Evolutionary conservation across 2,888 invertebrate genomes (phyloP).

Genomic region (Homarus gammarus): DNA sequence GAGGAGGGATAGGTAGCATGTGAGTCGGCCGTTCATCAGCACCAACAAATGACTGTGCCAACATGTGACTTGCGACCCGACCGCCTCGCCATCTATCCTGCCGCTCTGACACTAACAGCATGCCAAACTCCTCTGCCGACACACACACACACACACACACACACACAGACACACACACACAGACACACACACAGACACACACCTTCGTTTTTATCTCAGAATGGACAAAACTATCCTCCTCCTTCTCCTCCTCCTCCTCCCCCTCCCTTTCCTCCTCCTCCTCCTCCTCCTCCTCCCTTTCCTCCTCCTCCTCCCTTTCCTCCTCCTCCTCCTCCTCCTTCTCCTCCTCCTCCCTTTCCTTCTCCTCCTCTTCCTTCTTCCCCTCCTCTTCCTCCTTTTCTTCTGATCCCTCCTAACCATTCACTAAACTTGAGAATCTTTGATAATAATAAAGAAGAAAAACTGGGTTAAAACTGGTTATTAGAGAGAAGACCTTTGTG

Average conservation of each 20-base stretch:
- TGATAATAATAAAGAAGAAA: too few relatives aligned
- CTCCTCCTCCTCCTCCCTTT: background rate
- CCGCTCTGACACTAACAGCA: slow-evolving; percentile 36
- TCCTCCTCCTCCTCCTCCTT: background rate
- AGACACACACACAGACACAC: too few relatives aligned
- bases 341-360: background rate
- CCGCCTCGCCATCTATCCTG: slow-evolving; percentile 48
- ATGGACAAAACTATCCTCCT: too few relatives aligned
- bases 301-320: background rate
- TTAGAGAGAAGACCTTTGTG: too few relatives aligned
- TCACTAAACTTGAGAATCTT: too few relatives aligned
- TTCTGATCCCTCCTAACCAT: too few relatives aligned
- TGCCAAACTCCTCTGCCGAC: background rate
- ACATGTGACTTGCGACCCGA: slow-evolving; percentile 60
- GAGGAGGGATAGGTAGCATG: slow-evolving; percentile 48
- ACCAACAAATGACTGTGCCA: slow-evolving; percentile 63
- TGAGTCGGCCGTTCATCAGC: slow-evolving; percentile 30
- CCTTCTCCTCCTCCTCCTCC: background rate
- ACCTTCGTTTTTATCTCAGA: too few relatives aligned
- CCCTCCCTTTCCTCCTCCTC: background rate
- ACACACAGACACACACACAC: too few relatives aligned
- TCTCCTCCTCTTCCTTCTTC: background rate
- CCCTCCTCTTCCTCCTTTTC: background rate
- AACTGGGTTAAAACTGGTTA: too few relatives aligned
- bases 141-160: background rate